These are phyloP conservation scores for Automeris io DNA, from an alignment of 2,888 invertebrate species.

Conservation along the genomic window DNA sequence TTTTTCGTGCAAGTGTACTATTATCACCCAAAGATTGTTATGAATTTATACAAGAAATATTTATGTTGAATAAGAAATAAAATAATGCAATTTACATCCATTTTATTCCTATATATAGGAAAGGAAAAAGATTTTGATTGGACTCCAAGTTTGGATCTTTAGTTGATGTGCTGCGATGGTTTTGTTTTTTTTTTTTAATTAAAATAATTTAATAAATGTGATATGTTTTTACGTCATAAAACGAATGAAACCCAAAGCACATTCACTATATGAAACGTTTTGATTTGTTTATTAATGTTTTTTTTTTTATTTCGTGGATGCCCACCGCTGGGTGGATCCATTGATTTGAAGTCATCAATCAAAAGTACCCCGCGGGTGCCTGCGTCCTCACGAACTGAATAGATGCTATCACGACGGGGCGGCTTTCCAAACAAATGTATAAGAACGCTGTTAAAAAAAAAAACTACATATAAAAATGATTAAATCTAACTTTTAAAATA, in stretches of 20 bases:
- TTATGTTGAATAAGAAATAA: constrained; percentile 76
- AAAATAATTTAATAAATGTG: background rate
- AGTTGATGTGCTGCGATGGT: constrained; percentile 9
- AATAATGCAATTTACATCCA: constrained; percentile 50
- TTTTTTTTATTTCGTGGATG: constrained; percentile 12
- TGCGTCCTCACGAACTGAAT: constrained; percentile 71
- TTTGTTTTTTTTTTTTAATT: background rate
- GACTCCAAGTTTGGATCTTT: constrained; percentile 45
- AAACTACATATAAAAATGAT: background rate
- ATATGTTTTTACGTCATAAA: too few species aligned
- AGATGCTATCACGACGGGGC: constrained; percentile 69
- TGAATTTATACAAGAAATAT: constrained; percentile 76
- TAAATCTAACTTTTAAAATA: too few species aligned
- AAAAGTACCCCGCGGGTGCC: constrained; percentile 54
- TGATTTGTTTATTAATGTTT: constrained; percentile 8
- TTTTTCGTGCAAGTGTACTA: constrained; percentile 42
- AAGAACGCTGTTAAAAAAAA: constrained; percentile 25
- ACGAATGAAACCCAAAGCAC: background rate
- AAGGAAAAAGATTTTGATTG: constrained; percentile 33
- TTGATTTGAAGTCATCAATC: constrained; percentile 77
- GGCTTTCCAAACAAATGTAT: constrained; percentile 35
- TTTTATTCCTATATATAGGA: constrained; percentile 17
- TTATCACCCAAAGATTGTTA: constrained; percentile 77
- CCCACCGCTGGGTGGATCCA: constrained; percentile 54
- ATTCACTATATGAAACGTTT: constrained; percentile 3